Conservation (phyloP, 2,888 invertebrate species). For the Drosophila anceps region DNA sequence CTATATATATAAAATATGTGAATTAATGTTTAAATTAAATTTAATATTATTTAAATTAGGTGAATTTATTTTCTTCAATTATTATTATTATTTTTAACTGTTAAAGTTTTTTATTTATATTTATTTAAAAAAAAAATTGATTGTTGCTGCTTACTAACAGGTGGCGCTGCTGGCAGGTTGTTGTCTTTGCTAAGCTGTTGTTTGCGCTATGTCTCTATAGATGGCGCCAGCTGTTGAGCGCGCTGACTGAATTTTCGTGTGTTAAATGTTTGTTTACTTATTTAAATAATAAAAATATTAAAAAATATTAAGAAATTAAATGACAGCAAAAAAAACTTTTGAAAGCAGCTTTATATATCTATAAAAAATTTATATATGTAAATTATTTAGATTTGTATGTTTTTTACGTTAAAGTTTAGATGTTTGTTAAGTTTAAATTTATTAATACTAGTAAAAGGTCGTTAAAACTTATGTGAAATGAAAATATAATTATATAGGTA, state of each 20-base stretch:
- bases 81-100: background rate
- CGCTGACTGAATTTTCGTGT: background rate
- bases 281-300: background rate
- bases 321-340: background rate
- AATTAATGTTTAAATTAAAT: no score
- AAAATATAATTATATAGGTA: no score
- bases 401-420: no score
- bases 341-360: background rate
- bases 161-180: slow-evolving; percentile 18
- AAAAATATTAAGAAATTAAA: no score
- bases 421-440: no score
- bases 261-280: background rate
- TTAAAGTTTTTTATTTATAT: background rate
- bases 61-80: no score
- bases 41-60: no score
- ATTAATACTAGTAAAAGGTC: no score
- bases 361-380: no score
- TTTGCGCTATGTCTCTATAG: background rate
- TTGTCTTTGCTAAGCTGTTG: slow-evolving; percentile 1
- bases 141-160: background rate
- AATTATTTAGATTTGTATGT: no score
- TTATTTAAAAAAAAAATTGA: background rate
- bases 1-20: no score
- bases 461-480: no score
- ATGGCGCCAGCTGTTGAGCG: background rate